Evolutionary conservation across 1,140 invertebrate genomes (phyloP), one percentile per base, ranked within the genome.

Genomic region (Leptoteleia sp.): DNA sequence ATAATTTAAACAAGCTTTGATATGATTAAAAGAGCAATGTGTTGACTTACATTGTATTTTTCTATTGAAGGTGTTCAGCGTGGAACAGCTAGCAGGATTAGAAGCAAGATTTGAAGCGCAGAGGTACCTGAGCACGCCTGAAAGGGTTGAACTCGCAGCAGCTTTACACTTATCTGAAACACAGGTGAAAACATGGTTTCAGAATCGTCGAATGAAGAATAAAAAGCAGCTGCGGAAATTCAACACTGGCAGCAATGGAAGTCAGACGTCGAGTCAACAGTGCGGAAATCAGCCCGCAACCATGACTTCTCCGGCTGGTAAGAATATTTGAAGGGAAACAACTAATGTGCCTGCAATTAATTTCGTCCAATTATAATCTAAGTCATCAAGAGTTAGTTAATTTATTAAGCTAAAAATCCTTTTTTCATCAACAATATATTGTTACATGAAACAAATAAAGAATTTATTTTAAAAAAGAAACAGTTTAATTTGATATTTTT

Each of bases 101-200:
- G 98, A 99, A 87, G 97, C 98, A 82, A 92, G 97, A 22, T 99
- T 99, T 85, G 97, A 99, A 82, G 93, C 94, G 0, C 98, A 99
- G 86, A 93, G 98, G 55, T 99, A 99, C 89, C 91, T 99, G 8
- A 98, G 97, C 4, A 99, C 98, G 0, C 97, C 98, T 0, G 98
- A 99, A 85, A 89, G 98, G 42, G 96, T 99, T 4, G 97, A 99
- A 84, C 89, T 99, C 37, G 98, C 98, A 0, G 94, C 94, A 1
- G 94, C 94, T 0, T 90, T 99, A 8, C 96, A 96, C 81, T 91
- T 99, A 1, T 98, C 96, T 1, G 98, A 99, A 91, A 98, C 98
- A 0, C 98, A 99, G 90, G 97, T 98, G 38, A 99, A 98, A 91
- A 98, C 97, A 25, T 99, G 97, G 98, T 99, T 99, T 89, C 97